Percentiles rank a stretch among this genome's conserved stretches.
Conservation (phyloP, 2,113 vertebrate genomes). For the Spermophilus dauricus region DNA sequence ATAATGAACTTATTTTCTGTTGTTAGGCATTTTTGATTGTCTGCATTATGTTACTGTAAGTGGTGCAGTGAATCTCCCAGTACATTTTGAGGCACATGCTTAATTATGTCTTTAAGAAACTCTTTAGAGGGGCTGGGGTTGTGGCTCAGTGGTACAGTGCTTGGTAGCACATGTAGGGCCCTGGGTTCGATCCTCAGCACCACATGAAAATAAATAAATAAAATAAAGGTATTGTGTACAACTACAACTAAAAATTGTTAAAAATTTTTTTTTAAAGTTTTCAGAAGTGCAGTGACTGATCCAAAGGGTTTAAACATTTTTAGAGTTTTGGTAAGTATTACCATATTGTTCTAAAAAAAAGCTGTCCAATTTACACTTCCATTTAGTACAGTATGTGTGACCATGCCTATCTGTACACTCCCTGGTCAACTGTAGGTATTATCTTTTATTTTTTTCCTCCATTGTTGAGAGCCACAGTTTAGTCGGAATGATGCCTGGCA, state of each 20-base stretch:
- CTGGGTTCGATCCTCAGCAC: too few relatives aligned
- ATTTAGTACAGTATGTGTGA: neutral
- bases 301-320: slow-evolving; percentile 27
- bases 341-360: neutral
- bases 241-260: too few relatives aligned
- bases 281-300: neutral
- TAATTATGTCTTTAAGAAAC: neutral
- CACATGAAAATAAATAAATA: too few relatives aligned
- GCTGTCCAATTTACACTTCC: neutral
- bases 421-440: neutral
- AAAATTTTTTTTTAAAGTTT: neutral
- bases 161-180: too few relatives aligned
- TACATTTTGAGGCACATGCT: neutral
- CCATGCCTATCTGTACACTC: neutral
- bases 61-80: neutral
- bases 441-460: neutral
- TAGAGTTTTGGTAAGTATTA: neutral
- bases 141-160: too few relatives aligned
- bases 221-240: too few relatives aligned
- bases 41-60: neutral
- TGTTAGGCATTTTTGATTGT: neutral
- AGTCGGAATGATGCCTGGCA: too few relatives aligned
- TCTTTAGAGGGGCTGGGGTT: too few relatives aligned
- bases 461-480: too few relatives aligned
- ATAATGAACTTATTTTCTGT: neutral